Conservation (phyloP, 2,797 vertebrate genomes). For the Channallabes apus region DNA sequence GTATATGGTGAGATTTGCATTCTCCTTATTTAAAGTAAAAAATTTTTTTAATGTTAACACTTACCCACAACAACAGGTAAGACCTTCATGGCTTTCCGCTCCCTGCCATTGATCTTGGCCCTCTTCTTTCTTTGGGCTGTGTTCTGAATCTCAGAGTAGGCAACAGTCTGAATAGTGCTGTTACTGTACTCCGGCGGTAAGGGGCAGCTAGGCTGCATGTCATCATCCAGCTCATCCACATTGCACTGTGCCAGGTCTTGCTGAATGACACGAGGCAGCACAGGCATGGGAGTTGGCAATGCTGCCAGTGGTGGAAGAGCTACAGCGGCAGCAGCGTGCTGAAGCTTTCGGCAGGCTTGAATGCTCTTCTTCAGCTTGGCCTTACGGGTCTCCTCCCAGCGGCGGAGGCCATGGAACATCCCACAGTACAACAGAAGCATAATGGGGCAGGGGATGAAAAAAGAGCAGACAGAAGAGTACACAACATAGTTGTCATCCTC, state of each 20-base stretch:
- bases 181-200: constrained; percentile 73
- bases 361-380: constrained; percentile 82
- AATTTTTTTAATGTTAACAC: constrained; percentile 53
- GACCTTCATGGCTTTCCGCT: constrained; percentile 90
- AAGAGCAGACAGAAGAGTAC: constrained; percentile 93
- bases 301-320: constrained; percentile 59
- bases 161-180: constrained; percentile 74
- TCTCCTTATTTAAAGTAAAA: background rate
- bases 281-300: constrained; percentile 68
- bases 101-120: constrained; percentile 84
- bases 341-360: constrained; percentile 74
- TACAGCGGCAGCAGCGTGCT: constrained; percentile 55
- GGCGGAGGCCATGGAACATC: constrained; percentile 86
- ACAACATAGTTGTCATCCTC: constrained; percentile 88
- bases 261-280: constrained; percentile 73
- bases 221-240: constrained; percentile 69
- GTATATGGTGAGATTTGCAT: background rate
- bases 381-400: constrained; percentile 86
- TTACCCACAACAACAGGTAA: constrained; percentile 90
- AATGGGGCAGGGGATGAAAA: constrained; percentile 93
- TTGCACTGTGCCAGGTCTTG: constrained; percentile 71
- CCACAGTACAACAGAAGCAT: constrained; percentile 93
- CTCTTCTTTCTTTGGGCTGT: constrained; percentile 65
- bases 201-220: constrained; percentile 61
- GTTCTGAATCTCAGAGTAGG: constrained; percentile 64